A percentile compares a stretch with the other conserved stretches of the same genome.
These are phyloP conservation scores for Drosophila saltans DNA, from an alignment of 1,140 invertebrate species.

Conservation along the genomic window DNA sequence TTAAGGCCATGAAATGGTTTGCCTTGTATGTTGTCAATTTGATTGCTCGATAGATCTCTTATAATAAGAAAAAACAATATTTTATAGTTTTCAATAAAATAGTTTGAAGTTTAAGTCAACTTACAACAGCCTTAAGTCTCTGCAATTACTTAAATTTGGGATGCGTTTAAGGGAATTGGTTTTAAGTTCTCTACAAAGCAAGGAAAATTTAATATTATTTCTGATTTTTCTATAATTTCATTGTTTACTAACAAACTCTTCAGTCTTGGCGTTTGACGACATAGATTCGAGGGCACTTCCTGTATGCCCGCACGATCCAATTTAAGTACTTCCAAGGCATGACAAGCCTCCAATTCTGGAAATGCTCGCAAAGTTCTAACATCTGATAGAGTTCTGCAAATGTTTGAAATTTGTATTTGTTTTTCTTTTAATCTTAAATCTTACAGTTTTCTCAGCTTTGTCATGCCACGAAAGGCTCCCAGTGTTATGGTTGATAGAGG, in stretches of 20 bases:
- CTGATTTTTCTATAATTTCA: too few species aligned
- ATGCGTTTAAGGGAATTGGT: constrained; percentile 89
- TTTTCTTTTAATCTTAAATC: constrained; percentile 69
- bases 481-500: constrained; percentile 87
- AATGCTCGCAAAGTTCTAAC: constrained; percentile 90
- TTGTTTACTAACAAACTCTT: constrained; percentile 91
- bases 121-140: constrained; percentile 93
- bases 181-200: constrained; percentile 90
- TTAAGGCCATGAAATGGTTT: constrained; percentile 88
- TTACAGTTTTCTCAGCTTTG: constrained; percentile 89
- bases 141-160: constrained; percentile 89
- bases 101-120: constrained; percentile 83
- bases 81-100: background rate
- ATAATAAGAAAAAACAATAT: background rate
- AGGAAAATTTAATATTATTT: too few species aligned
- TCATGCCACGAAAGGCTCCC: constrained; percentile 87
- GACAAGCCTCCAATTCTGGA: constrained; percentile 91
- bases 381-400: constrained; percentile 92
- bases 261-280: constrained; percentile 89
- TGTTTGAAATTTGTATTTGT: background rate
- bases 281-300: constrained; percentile 89
- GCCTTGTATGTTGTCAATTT: constrained; percentile 88
- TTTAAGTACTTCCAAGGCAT: constrained; percentile 90
- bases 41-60: constrained; percentile 95
- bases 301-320: constrained; percentile 91